These are phyloP conservation scores for Brachionus sp. DNA, from an alignment of 1,140 invertebrate genomes.

Conservation along the genomic window DNA sequence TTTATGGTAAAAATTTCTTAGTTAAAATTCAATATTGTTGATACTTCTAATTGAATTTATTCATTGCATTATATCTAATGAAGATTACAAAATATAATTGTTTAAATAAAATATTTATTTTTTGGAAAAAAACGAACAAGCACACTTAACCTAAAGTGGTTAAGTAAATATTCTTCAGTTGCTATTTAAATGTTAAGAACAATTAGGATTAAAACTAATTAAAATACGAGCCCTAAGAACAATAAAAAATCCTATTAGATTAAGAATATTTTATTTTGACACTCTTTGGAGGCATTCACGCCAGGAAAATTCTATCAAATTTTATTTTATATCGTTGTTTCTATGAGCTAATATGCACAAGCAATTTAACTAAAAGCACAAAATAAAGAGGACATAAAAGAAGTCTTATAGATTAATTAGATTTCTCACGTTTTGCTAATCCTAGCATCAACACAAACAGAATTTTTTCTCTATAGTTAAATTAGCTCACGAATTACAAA, in stretches of 20 bases:
- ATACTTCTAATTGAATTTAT: not conserved
- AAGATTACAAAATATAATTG: not conserved
- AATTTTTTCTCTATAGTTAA: not conserved
- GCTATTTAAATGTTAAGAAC: not conserved
- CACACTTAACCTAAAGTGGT: not conserved
- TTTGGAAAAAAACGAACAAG: not conserved
- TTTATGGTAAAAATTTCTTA: too few species aligned
- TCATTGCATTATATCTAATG: not conserved
- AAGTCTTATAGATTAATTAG: constrained; percentile 5
- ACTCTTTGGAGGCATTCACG: not conserved
- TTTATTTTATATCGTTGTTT: not conserved
- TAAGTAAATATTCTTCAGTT: not conserved
- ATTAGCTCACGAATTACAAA: not conserved
- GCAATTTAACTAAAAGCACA: not conserved
- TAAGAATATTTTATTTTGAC: not conserved
- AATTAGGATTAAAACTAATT: not conserved
- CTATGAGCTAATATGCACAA: not conserved
- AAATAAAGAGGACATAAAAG: not conserved
- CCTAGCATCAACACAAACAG: not conserved
- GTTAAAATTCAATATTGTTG: not conserved
- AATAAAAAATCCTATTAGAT: not conserved
- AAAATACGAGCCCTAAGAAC: not conserved
- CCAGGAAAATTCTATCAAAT: not conserved
- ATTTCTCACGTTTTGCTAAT: not conserved
- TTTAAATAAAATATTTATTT: not conserved